A percentile compares a stretch with the other conserved stretches of the same genome.
Conservation (phyloP, 2,797 vertebrate genomes). For the Manis crassicaudata region DNA sequence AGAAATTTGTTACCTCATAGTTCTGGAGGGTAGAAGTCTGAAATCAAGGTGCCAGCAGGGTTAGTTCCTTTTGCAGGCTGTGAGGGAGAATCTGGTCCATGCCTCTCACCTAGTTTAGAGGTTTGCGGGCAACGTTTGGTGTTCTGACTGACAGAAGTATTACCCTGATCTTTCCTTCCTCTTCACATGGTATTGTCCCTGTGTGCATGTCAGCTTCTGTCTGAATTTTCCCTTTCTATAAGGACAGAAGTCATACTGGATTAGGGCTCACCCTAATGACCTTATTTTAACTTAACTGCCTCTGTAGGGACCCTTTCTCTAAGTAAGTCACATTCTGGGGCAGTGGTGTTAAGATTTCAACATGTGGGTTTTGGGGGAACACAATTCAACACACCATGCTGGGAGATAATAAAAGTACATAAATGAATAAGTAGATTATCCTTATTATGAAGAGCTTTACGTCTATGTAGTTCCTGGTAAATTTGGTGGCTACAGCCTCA, state of each 20-base stretch:
- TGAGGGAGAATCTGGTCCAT: neutral
- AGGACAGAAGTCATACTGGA: neutral
- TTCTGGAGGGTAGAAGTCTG: neutral
- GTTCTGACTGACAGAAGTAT: neutral
- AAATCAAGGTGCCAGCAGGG: neutral
- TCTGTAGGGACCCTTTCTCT: neutral
- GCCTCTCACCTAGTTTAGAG: neutral
- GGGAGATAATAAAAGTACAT: neutral
- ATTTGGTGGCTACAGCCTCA: neutral
- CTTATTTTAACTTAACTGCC: neutral
- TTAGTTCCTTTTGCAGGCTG: neutral
- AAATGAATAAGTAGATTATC: neutral
- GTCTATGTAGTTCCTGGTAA: neutral
- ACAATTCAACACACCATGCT: slow-evolving; percentile 10
- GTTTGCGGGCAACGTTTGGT: neutral
- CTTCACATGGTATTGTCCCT: neutral
- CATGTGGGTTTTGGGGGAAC: neutral
- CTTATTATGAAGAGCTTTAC: neutral
- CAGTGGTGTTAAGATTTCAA: neutral
- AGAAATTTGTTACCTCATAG: neutral
- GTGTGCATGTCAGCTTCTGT: neutral
- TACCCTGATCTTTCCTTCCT: neutral
- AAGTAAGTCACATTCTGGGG: neutral
- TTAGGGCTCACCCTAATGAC: neutral
- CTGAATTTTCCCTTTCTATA: neutral